Percentiles rank a stretch among this genome's conserved stretches.
These are phyloP conservation scores for Pelodiscus sinensis DNA, from an alignment of 2,113 vertebrate genomes.

Conservation along the genomic window DNA sequence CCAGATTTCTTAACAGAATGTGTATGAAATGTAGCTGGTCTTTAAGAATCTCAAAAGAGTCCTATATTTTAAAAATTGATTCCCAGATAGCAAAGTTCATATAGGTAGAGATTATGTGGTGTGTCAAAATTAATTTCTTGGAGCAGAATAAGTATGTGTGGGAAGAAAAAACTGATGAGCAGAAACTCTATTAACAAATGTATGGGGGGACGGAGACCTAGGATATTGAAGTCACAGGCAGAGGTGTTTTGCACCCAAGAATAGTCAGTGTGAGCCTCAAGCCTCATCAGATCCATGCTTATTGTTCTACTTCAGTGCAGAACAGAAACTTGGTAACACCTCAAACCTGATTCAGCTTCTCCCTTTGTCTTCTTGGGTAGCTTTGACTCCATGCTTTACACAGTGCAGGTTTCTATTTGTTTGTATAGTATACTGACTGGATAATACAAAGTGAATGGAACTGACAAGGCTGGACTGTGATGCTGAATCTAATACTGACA, in stretches of 20 bases:
- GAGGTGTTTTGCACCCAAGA: not conserved
- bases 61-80: not conserved
- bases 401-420: not conserved
- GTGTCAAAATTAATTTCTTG: not conserved
- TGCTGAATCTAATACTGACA: not conserved
- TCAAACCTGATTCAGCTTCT: not conserved
- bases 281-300: not conserved
- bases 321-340: conserved; percentile 10
- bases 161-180: not conserved
- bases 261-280: not conserved
- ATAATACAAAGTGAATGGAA: not conserved
- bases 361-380: not conserved
- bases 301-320: not conserved
- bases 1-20: not conserved
- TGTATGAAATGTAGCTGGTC: not conserved
- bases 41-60: not conserved
- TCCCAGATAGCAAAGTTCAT: not conserved
- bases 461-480: fast-evolving
- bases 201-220: not conserved
- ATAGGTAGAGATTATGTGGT: not conserved
- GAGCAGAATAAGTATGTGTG: fast-evolving
- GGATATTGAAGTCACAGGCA: not conserved
- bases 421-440: not conserved
- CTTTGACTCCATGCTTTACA: not conserved
- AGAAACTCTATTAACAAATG: not conserved